Base-by-base conservation (phyloP, 2,113 vertebrate species). In the Malurus alboscapulatus region DNA sequence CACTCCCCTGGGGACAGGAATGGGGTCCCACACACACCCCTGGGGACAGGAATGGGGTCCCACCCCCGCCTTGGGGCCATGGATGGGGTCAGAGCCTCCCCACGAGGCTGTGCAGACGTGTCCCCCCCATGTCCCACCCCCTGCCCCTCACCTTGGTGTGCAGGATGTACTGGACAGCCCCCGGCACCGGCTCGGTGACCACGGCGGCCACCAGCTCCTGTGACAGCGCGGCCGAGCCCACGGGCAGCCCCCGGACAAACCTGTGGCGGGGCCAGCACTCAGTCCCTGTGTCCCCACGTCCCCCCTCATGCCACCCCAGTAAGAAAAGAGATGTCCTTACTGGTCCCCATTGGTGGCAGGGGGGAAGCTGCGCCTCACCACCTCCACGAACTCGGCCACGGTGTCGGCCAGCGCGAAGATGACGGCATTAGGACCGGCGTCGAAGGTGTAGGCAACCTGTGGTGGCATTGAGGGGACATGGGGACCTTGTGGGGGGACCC, bases 391-490 rank as follows among this genome's bases (percentile, higher is more conserved):
- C 88, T 99, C 98, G 0, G 97, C 95, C 92, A 99, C 93, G 0
- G 98, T 94, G 83, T 99, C 97, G 0, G 98, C 97, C 75, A 98
- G 96, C 11, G 94, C 94, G 90, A 99, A 99, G 97, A 99, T 96
- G 62, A 99, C 98, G 0, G 99, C 99, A 1, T 99, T 99, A 84
- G 99, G 99, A 34, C 99, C 99, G 0, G 99, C 99, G 5, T 99
- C 99, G 21, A 99, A 99, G 0, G 98, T 99, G 95, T 99, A 99
- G 1, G 98, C 98, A 30, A 98, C 98, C 87, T 84, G 57, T 0
- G 7, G 62, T 0, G 7, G 20, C 48, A 14, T 4, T 1, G 4
- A 12, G 24, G 19, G 25, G 2, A 32, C 18, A 0, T 3, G 14
- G 83, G 68, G 59, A 74, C 47, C 2, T 0, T 38, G 38, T 38